A percentile compares a stretch with the other conserved stretches of the same genome.
Evolutionary conservation across 1,140 invertebrate genomes (phyloP).

Genomic region (Calosoma granatense): DNA sequence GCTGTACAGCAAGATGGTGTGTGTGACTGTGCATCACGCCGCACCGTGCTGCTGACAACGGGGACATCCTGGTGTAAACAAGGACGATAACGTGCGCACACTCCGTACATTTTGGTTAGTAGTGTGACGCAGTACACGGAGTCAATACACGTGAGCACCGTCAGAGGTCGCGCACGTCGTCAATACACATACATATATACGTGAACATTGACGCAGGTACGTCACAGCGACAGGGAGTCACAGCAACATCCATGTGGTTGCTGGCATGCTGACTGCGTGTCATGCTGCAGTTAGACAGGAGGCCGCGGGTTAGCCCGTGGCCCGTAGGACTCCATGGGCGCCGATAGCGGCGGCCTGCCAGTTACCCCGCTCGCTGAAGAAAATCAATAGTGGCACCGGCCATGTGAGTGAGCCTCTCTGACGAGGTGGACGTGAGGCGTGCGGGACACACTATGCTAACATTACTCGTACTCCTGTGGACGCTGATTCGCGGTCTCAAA

Average conservation of each 20-base stretch:
- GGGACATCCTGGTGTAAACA: not conserved
- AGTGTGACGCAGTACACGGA: not conserved
- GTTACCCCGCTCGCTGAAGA: not conserved
- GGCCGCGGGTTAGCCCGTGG: not conserved
- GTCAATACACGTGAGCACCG: constrained; percentile 3
- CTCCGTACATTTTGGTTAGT: not conserved
- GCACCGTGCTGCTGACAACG: not conserved
- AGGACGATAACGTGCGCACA: not conserved
- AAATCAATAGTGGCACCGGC: not conserved
- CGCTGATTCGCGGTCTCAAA: constrained; percentile 31
- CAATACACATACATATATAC: not conserved
- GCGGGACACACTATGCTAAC: constrained; percentile 32
- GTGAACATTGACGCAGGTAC: no score
- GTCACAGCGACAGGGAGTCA: no score
- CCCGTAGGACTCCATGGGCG: not conserved
- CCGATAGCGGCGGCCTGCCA: not conserved
- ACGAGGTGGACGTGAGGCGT: not conserved
- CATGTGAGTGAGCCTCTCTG: not conserved
- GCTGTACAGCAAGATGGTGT: not conserved
- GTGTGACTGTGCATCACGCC: not conserved
- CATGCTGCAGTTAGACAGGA: not conserved
- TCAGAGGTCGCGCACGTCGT: not conserved
- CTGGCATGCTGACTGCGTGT: not conserved
- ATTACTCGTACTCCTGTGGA: constrained; percentile 36
- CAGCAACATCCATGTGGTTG: not conserved